Evolutionary conservation across 2,888 invertebrate genomes (phyloP).

Genomic region (Heliconius aoede): DNA sequence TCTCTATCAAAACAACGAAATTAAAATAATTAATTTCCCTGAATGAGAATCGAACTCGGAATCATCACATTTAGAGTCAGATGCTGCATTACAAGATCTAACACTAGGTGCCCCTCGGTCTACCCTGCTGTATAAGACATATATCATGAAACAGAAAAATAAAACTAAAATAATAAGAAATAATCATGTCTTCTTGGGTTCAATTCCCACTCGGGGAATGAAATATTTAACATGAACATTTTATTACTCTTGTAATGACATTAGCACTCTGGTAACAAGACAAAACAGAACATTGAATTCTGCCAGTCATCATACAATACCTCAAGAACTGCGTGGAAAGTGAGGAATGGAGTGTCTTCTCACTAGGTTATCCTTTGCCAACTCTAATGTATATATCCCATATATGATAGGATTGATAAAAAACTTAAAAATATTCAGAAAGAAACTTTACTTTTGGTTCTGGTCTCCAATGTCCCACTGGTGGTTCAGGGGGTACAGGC

Average conservation of each 20-base stretch:
- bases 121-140: neutral
- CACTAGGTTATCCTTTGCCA: neutral
- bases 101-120: neutral
- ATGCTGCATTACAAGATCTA: neutral
- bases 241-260: too few relatives aligned
- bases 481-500: constrained; percentile 97
- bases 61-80: neutral
- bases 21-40: neutral
- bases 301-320: too few relatives aligned
- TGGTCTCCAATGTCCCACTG: constrained; percentile 93
- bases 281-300: too few relatives aligned
- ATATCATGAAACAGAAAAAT: neutral
- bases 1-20: too few relatives aligned
- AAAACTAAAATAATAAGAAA: neutral
- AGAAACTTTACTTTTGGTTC: constrained; percentile 81
- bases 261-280: too few relatives aligned
- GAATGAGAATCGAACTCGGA: neutral
- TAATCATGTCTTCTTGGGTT: too few relatives aligned
- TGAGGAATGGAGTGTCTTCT: too few relatives aligned
- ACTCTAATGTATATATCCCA: neutral
- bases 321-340: too few relatives aligned
- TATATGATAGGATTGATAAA: neutral
- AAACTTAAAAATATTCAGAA: neutral
- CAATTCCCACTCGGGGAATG: too few relatives aligned
- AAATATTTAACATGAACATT: too few relatives aligned